These are phyloP conservation scores for Drosophila grimshawi DNA, from an alignment of 1,140 invertebrate species.

Conservation along the genomic window DNA sequence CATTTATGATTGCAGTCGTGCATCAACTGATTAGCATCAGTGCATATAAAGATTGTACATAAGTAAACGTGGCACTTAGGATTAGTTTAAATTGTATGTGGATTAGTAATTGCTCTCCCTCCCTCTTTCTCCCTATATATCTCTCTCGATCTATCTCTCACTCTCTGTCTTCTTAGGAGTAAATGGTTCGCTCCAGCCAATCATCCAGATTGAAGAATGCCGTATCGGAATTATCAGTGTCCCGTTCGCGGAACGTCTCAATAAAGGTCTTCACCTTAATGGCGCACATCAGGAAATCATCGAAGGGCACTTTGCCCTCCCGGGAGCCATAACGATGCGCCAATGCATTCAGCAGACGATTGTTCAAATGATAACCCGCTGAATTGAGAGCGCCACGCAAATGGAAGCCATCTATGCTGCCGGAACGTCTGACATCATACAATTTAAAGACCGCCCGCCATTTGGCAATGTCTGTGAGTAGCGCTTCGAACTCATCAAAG, in stretches of 20 bases:
- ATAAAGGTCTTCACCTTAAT: slow-evolving; percentile 97
- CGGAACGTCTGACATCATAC: slow-evolving; percentile 93
- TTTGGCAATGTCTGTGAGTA: slow-evolving; percentile 94
- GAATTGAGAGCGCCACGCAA: slow-evolving; percentile 93
- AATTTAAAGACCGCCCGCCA: slow-evolving; percentile 96
- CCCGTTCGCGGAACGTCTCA: slow-evolving; percentile 91
- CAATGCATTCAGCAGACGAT: slow-evolving; percentile 93
- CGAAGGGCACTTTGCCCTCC: slow-evolving; percentile 94
- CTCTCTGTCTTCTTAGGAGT: slow-evolving; percentile 79
- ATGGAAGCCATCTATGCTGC: slow-evolving; percentile 93
- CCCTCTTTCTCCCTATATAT: no score
- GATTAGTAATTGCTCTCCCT: slow-evolving; percentile 11
- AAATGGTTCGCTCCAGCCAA: slow-evolving; percentile 94
- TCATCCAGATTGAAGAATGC: slow-evolving; percentile 94
- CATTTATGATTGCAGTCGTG: slow-evolving; percentile 38
- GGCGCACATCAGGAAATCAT: slow-evolving; percentile 97
- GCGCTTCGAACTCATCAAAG: slow-evolving; percentile 95
- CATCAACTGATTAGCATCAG: slow-evolving; percentile 19
- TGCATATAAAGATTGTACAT: slow-evolving; percentile 31
- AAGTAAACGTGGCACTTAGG: slow-evolving; percentile 76
- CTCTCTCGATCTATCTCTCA: background rate
- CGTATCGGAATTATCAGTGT: slow-evolving; percentile 88
- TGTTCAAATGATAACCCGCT: slow-evolving; percentile 95
- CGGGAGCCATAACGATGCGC: slow-evolving; percentile 95
- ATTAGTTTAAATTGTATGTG: slow-evolving; percentile 58